Evolutionary conservation across 2,888 invertebrate species (phyloP).

Genomic region (Ferrisia virgata): DNA sequence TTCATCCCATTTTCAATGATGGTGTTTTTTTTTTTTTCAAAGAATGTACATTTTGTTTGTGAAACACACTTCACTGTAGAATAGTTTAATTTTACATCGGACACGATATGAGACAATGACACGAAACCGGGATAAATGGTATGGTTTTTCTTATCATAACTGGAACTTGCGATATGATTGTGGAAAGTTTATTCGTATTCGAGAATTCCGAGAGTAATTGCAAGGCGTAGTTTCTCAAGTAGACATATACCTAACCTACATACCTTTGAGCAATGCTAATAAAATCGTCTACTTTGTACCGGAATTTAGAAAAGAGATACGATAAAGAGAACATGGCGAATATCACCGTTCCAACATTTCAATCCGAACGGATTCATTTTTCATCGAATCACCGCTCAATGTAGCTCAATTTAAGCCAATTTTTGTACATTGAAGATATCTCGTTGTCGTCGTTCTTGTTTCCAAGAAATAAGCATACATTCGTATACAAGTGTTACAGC

Average conservation of each 20-base stretch:
- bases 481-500: too few relatives aligned
- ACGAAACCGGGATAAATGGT: neutral
- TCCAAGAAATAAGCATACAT: too few relatives aligned
- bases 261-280: neutral
- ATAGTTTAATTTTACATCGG: neutral
- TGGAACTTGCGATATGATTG: neutral
- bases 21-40: too few relatives aligned
- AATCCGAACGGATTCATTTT: neutral
- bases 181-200: neutral
- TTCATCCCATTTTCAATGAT: neutral
- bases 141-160: neutral
- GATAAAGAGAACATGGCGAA: neutral
- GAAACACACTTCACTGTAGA: too few relatives aligned
- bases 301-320: neutral
- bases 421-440: neutral
- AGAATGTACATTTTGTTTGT: too few relatives aligned
- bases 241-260: neutral
- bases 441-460: neutral
- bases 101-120: neutral
- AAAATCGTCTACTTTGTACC: neutral
- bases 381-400: neutral
- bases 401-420: neutral
- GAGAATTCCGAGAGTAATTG: neutral
- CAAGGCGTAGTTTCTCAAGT: neutral
- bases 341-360: neutral